These are phyloP conservation scores for Ceratotherium simum DNA, from an alignment of 2,113 vertebrate species.

Conservation along the genomic window DNA sequence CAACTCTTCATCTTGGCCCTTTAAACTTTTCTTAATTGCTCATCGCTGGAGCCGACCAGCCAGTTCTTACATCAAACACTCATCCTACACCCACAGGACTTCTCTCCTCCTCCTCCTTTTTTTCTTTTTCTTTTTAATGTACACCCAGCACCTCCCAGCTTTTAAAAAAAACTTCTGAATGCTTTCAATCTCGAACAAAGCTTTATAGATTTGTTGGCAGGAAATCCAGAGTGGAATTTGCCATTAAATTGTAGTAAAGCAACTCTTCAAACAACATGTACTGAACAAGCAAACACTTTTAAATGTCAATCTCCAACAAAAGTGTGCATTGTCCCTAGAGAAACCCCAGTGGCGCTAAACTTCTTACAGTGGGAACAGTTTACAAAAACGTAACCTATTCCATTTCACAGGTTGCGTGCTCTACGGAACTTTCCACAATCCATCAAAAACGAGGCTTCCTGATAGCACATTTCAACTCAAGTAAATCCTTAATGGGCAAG, in stretches of 20 bases:
- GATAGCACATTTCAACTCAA: slow-evolving; percentile 7
- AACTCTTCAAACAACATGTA: slow-evolving; percentile 70
- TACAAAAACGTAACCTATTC: slow-evolving; percentile 28
- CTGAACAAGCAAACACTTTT: slow-evolving; percentile 74
- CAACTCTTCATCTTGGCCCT: neutral
- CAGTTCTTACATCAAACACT: slow-evolving; percentile 63
- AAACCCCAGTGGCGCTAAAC: neutral
- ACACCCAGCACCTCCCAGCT: slow-evolving; percentile 47
- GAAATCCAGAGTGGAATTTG: slow-evolving; percentile 78
- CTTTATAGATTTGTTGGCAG: slow-evolving; percentile 80
- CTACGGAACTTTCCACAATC: neutral
- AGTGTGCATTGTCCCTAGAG: slow-evolving; percentile 53
- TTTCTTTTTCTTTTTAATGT: slow-evolving; percentile 63
- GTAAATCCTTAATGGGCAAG: neutral
- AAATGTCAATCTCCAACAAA: slow-evolving; percentile 73
- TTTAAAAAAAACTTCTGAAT: slow-evolving; percentile 43
- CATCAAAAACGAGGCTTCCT: neutral
- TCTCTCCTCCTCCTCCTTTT: neutral
- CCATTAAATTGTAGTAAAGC: slow-evolving; percentile 72
- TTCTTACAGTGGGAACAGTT: slow-evolving; percentile 48
- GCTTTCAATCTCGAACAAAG: slow-evolving; percentile 73
- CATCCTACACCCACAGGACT: neutral
- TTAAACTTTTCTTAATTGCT: slow-evolving; percentile 55
- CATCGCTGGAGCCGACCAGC: neutral
- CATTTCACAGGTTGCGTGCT: neutral